Base-by-base conservation (phyloP, 2,888 invertebrate species). In the Ennomos fuscantarius region DNA sequence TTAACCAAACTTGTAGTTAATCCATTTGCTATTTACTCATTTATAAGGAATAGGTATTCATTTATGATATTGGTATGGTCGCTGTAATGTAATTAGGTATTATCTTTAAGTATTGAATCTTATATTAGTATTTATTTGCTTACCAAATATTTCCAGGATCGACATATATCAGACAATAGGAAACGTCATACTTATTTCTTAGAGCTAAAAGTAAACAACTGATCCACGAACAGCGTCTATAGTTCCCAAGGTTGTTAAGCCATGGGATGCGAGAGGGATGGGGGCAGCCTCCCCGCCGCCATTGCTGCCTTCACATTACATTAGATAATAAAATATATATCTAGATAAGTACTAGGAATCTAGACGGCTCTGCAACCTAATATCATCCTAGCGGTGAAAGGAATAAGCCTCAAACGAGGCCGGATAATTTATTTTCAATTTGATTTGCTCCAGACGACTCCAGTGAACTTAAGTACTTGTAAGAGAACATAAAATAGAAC, bases 231-330 rank as follows among this genome's bases (percentile, higher is more conserved):
- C n/a, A 10, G 51, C 34, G 39, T 53, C 42, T 60, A 63, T 53
- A 54, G 53, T 55, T 66, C 48, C 55, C 58, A 46, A 42, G 44
- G 44, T 44, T 55, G 56, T 50, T 50, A 62, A 48, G 41, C 43
- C 32, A 48, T 55, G 55, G 55, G 42, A 52, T 10, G 34, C 44
- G 59, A 55, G 59, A 63, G 51, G 54, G 69, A 61, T 62, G 60
- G 57, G 59, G 59, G 49, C 60, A 48, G 48, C 54, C 63, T 60
- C 60, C 65, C 73, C 43, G 60, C 63, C 76, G 74, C 75, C 75
- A 77, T 78, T 73, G 73, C 76, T 72, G 75, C 69, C 72, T 73
- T 68, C 69, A 70, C 60, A 60, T 59, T 45, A 49, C 49, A 60
- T 65, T 60, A 55, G 42, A 57, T n/a, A 32, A 41, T 15, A 47